Evolutionary conservation across 2,888 invertebrate species (phyloP).

Genomic region (Erebia ligea): DNA sequence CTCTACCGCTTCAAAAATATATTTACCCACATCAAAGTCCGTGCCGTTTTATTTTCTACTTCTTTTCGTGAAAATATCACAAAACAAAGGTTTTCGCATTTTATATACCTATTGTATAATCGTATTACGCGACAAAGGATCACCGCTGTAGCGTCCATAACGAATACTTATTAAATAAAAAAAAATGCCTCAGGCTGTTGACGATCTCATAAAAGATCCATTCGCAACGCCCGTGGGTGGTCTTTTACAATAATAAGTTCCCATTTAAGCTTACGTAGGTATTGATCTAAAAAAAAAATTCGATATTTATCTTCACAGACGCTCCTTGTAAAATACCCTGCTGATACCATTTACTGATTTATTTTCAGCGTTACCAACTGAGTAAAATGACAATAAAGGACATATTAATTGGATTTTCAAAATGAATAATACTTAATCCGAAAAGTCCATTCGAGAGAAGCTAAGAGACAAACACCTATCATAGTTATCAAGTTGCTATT

Average conservation of each 20-base stretch:
- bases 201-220: constrained; percentile 33
- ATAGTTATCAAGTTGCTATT: too few species aligned
- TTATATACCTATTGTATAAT: constrained; percentile 16
- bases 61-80: constrained; percentile 8
- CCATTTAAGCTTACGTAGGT: neutral
- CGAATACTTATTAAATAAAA: constrained; percentile 36
- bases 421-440: too few species aligned
- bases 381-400: too few species aligned
- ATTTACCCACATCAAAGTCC: neutral
- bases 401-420: neutral
- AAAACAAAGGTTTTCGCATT: constrained; percentile 12
- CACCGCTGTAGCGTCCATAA: constrained; percentile 30
- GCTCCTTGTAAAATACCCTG: neutral
- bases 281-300: constrained; percentile 1
- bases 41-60: constrained; percentile 8
- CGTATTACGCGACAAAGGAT: constrained; percentile 30
- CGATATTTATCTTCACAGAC: neutral
- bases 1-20: too few species aligned
- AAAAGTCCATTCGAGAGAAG: too few species aligned
- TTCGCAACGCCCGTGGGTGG: constrained; percentile 31
- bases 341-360: neutral
- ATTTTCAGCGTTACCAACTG: constrained; percentile 2
- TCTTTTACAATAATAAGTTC: constrained; percentile 24
- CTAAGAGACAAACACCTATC: too few species aligned
- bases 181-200: constrained; percentile 33